Evolutionary conservation across 2,797 vertebrate species (phyloP).

Genomic region (Thalassophryne amazonica): DNA sequence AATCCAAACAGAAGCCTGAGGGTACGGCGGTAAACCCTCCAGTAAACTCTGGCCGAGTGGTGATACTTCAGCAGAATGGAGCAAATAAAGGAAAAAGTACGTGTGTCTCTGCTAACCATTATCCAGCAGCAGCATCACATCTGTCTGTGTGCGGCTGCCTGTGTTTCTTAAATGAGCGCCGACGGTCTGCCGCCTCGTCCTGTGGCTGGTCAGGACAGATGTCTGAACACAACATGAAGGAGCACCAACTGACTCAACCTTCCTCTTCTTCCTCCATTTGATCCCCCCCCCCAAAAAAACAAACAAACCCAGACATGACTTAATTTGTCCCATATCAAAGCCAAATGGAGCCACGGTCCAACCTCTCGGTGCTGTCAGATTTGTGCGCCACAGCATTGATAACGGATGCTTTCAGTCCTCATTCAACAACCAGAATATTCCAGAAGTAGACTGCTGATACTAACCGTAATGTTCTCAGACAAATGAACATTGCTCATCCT

Average conservation of each 20-base stretch:
- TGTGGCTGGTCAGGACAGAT: not conserved
- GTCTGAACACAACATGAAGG: conserved; percentile 2
- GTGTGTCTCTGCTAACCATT: not conserved
- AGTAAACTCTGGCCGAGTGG: too few relatives aligned
- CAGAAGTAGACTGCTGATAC: not conserved
- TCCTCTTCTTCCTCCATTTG: conserved; percentile 1
- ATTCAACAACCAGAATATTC: not conserved
- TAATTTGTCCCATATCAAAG: conserved; percentile 7
- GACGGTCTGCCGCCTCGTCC: not conserved
- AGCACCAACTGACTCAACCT: not conserved
- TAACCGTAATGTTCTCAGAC: too few relatives aligned
- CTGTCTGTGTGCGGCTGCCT: not conserved
- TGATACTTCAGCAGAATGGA: not conserved
- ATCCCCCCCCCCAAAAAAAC: not conserved
- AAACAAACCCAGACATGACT: not conserved
- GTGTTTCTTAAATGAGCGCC: not conserved
- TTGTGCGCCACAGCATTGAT: not conserved
- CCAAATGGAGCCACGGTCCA: not conserved
- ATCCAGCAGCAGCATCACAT: not conserved
- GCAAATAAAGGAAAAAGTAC: not conserved
- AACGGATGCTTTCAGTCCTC: not conserved
- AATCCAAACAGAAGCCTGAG: too few relatives aligned
- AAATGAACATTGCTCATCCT: too few relatives aligned
- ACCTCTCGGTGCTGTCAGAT: not conserved
- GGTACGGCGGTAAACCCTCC: too few relatives aligned